Evolutionary conservation across 2,888 invertebrate genomes (phyloP).

Genomic region (Leucophenga montana): DNA sequence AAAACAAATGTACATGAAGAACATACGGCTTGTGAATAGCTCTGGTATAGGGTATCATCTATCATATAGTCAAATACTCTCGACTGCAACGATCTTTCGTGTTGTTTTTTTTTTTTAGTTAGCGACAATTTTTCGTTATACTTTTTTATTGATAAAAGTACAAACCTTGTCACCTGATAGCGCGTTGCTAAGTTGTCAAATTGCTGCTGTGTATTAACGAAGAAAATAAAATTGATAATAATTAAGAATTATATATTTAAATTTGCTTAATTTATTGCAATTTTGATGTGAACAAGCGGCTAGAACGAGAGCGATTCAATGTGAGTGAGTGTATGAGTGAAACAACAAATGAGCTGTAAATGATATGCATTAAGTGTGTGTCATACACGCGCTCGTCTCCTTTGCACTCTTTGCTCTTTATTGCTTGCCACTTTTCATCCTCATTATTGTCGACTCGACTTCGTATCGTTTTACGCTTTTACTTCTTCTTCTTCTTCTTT

Average conservation of each 20-base stretch:
- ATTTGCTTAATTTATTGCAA: slow-evolving; percentile 45
- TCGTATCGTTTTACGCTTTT: neutral
- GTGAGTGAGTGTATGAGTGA: neutral
- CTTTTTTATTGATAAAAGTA: slow-evolving; percentile 7
- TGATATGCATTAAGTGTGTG: slow-evolving; percentile 37
- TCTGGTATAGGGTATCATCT: no score
- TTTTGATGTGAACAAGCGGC: slow-evolving; percentile 43
- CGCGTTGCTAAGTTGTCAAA: neutral
- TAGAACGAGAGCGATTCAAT: slow-evolving; percentile 20
- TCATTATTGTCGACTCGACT: neutral
- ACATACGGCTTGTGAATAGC: no score
- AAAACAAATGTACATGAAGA: no score
- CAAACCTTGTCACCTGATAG: slow-evolving; percentile 8
- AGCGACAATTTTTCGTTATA: neutral
- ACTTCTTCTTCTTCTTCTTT: no score
- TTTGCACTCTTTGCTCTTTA: slow-evolving; percentile 1
- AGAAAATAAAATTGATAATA: no score
- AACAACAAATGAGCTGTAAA: slow-evolving; percentile 49
- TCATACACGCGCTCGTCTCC: neutral
- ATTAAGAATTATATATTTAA: no score
- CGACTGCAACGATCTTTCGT: no score
- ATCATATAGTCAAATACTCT: no score
- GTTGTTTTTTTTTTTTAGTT: no score
- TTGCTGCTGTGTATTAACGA: no score
- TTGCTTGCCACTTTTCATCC: neutral